Evolutionary conservation across 2,113 vertebrate genomes (phyloP), one percentile per base, ranked within the genome.

Genomic region (Clarias batrachus): DNA sequence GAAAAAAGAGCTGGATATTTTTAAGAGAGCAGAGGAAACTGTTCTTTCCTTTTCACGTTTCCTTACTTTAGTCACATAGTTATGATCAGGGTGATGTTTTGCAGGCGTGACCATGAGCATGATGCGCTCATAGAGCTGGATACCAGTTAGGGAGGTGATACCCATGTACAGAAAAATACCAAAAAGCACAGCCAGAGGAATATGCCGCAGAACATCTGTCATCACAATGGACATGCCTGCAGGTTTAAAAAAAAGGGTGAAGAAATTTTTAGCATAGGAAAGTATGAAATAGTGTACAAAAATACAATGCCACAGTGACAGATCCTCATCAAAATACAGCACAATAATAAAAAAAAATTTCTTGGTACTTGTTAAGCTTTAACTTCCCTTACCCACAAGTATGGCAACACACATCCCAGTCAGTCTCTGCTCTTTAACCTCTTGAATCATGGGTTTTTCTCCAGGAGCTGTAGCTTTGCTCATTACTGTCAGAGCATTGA

Each of bases 91-190:
- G 87, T 99, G 98, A 91, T 99, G 97, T 85, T 99, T 99, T 83
- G 97, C 95, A 0, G 98, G 98, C 87, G 98, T 99, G 92, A 98
- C 95, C 94, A 99, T 97, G 2, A 99, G 97, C 3, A 98, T 94
- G 87, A 99, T 96, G 60, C 98, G 96, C 88, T 99, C 97, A 0
- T 98, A 99, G 73, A 99, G 95, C 91, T 99, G 97, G 93, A 99
- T 99, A 79, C 98, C 98, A 0, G 97, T 98, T 90, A 99, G 95
- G 0, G 98, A 99, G 0, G 98, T 99, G 90, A 99, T 95, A 10
- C 98, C 98, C 98, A 99, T 99, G 93, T 99, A 99, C 54, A 99
- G 94, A 93, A 99, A 99, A 90, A 99, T 97, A 27, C 98, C 98
- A 0, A 99, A 99, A 80, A 99, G 97, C 84, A 99, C 98, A 0